Evolutionary conservation across 35 echinoderm and acorn worm species (phyloP), one percentile per base, ranked within the genome.

Genomic region (Anneissia japonica): DNA sequence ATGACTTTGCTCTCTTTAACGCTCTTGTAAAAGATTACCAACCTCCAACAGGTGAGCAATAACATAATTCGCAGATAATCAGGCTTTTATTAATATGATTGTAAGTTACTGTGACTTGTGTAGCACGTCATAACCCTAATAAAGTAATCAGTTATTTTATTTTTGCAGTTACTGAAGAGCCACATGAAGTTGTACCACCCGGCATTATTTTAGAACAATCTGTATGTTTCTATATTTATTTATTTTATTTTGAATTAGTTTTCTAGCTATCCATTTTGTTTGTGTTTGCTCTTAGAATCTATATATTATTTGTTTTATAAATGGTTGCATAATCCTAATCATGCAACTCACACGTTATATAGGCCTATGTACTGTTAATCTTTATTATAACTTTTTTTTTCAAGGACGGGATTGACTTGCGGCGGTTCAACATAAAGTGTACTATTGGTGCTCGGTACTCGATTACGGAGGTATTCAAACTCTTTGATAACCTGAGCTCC

Each of bases 401-500:
- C 21, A 19, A 64, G 51, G 51, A 64, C 26, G 51, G 51, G 26
- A 64, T 64, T 64, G 51, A 64, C 19, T 23, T 64, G 7, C 51
- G 51, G 11, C 51, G 26, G 51, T 64, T 64, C 21, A 64, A 9
- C 19, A 64, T 64, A 3, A 64, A 64, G 19, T 64, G 51, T 64
- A 64, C 51, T 19, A 64, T 64, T 64, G 51, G 51, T 19, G 51
- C 51, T 2, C 5, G 51, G 51, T 64, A 64, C 51, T 64, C 51
- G 19, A 64, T 64, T 2, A 64, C 51, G 2, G 51, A 64, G 26
- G 51, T 23, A 64, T 64, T 64, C 51, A 64, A 64, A 26, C 51
- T 64, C 1, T 64, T 64, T 83, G 87, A 86, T 37, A 96, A 96
- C 40, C n/a, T 51, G 17, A 90, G 90, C 7, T 83, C 76, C 0